phyloP scores from a whole-genome alignment of 2,113 vertebrate genomes.

The Oryzias woworae region DNA sequence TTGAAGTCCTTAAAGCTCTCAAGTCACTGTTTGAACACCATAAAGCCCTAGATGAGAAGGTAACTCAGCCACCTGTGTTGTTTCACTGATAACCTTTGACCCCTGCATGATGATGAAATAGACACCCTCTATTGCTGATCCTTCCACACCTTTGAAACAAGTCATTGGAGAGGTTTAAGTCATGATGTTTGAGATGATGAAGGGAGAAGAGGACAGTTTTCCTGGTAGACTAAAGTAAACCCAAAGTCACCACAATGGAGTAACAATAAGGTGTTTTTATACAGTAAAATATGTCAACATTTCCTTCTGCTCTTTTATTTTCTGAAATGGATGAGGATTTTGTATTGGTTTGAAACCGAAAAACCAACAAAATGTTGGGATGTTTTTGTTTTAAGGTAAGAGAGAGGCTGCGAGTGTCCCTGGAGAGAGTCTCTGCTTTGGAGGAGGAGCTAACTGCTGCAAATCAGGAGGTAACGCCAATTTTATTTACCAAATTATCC shows the following conservation, averaged over 20 bases:
- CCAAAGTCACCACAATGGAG: slow-evolving; percentile 20
- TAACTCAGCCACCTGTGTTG: slow-evolving; percentile 37
- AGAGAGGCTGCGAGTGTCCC: slow-evolving; percentile 91
- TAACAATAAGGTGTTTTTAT: slow-evolving; percentile 26
- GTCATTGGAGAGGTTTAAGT: no score
- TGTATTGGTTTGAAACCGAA: neutral
- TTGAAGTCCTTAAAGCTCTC: slow-evolving; percentile 98
- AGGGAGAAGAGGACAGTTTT: neutral
- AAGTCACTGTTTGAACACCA: slow-evolving; percentile 99
- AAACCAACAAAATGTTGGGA: neutral
- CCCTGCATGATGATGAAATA: no score
- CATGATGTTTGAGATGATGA: neutral
- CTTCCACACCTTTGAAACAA: no score
- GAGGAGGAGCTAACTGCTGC: slow-evolving; percentile 95
- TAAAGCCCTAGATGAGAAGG: slow-evolving; percentile 99
- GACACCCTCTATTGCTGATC: no score
- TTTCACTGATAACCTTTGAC: no score
- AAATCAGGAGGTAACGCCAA: slow-evolving; percentile 89
- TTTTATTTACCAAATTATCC: neutral
- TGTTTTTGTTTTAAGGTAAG: slow-evolving; percentile 57
- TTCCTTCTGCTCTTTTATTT: no score
- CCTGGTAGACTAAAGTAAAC: no score
- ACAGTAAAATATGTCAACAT: neutral
- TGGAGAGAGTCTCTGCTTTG: slow-evolving; percentile 95
- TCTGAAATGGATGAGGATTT: neutral